Percentiles rank a stretch among this genome's conserved stretches.
These are phyloP conservation scores for Lissonota sp. DNA, from an alignment of 2,888 invertebrate genomes.

Conservation along the genomic window DNA sequence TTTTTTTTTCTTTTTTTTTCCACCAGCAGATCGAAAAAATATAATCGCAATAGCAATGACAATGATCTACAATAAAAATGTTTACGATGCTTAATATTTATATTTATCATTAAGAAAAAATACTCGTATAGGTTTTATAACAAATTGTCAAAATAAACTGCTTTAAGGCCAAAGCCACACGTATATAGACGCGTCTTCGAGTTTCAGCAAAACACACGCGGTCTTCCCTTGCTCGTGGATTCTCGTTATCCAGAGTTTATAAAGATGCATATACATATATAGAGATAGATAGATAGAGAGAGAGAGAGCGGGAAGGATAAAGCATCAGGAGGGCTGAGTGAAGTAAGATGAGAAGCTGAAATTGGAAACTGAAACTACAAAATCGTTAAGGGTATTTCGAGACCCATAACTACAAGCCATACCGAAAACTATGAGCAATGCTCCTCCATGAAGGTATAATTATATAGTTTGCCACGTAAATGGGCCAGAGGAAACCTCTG, in stretches of 20 bases:
- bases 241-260: background rate
- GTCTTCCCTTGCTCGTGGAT: conserved; percentile 1
- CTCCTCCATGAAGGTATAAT: background rate
- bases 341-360: conserved; percentile 4
- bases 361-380: conserved; percentile 8
- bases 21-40: no score
- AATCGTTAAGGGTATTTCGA: conserved; percentile 30
- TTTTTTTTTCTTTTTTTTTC: no score
- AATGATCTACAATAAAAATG: no score
- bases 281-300: background rate
- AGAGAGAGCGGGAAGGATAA: background rate
- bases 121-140: no score
- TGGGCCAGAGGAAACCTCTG: background rate
- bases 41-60: no score
- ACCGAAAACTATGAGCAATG: conserved; percentile 34
- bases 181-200: background rate
- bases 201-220: background rate
- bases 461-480: background rate
- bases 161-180: no score
- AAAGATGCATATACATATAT: background rate
- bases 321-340: background rate
- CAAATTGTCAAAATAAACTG: no score
- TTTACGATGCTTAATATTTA: no score
- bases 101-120: no score
- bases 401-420: conserved; percentile 26